These are phyloP conservation scores for Hylaea fasciaria DNA, from an alignment of 2,888 invertebrate species.

Conservation along the genomic window DNA sequence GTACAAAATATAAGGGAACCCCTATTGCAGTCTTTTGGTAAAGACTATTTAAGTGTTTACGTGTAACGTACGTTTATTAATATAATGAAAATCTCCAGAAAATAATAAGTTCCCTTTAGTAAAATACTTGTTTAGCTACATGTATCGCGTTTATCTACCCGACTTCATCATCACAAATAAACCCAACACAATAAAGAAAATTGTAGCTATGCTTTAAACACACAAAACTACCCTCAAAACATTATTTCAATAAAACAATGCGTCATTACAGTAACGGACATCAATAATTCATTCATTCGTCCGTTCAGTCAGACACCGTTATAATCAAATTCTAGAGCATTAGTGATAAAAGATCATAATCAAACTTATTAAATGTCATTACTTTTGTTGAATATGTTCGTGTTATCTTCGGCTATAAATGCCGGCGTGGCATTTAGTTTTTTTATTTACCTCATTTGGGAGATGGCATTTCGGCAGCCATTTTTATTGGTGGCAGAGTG, in stretches of 20 bases:
- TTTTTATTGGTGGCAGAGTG: conserved; percentile 75
- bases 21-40: no score
- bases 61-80: no score
- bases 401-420: conserved; percentile 54
- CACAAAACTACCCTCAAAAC: conserved; percentile 35
- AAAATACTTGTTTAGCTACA: no score
- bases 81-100: conserved; percentile 13
- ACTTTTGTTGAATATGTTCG: conserved; percentile 37
- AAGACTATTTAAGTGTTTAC: no score
- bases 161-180: conserved; percentile 8
- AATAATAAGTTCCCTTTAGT: conserved; percentile 34
- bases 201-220: conserved; percentile 37
- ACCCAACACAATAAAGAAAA: conserved; percentile 42
- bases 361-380: conserved; percentile 54
- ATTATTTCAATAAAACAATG: conserved; percentile 65
- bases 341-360: conserved; percentile 55
- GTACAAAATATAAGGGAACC: no score
- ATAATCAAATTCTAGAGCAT: conserved; percentile 62
- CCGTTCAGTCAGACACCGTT: conserved; percentile 45
- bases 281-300: conserved; percentile 55
- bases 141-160: conserved; percentile 1
- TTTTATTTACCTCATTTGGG: conserved; percentile 83
- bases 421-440: conserved; percentile 74
- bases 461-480: conserved; percentile 76
- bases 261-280: conserved; percentile 48